Base-by-base conservation (phyloP, 2,113 vertebrate genomes). In the Prolemur simus region DNA sequence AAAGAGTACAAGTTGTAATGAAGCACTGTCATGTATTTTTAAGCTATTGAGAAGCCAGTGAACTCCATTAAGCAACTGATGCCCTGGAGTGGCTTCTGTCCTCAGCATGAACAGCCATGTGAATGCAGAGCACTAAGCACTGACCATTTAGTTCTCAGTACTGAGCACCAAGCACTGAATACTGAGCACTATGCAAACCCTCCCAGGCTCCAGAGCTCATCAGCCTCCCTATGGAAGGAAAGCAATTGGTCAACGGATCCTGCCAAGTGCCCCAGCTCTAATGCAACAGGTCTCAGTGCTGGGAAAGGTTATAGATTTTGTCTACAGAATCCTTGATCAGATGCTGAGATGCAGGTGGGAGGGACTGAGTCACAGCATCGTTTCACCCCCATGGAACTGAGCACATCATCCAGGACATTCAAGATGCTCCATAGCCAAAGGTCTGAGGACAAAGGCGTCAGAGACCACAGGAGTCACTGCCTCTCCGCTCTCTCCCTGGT, bases 11-110 rank as follows among this genome's bases (percentile, higher is more conserved):
- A 60, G 17, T 77, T 66, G 14, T 21, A 45, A 82, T 8, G 42
- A 97, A 60, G 63, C 42, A 25, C 34, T 85, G 80, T 54, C 63
- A 88, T 86, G 52, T 47, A 85, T 87, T 42, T 82, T 42, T 47
- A 73, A 68, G 23, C 42, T 90, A 25, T 32, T 45, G 60, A 82
- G 73, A 63, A 95, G 80, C 45, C 93, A 82, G n/a, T 29, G 21
- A 84, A 27, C 37, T 45, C 34, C 87, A 91, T 0, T 18, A 66
- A 87, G 54, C 66, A 56, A 93, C 2, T 87, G 63, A 80, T 25
- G 63, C 34, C n/a, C 34, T 45, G 78, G 64, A 80, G 42, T 1
- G 1, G 12, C 45, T 60, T 87, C 52, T 89, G 32, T 68, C 34
- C 29, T 84, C 60, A 7, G 4, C 37, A 63, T 11, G 10, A 25